These are phyloP conservation scores for Callimorpha dominula DNA, from an alignment of 2,888 invertebrate genomes.

Conservation along the genomic window DNA sequence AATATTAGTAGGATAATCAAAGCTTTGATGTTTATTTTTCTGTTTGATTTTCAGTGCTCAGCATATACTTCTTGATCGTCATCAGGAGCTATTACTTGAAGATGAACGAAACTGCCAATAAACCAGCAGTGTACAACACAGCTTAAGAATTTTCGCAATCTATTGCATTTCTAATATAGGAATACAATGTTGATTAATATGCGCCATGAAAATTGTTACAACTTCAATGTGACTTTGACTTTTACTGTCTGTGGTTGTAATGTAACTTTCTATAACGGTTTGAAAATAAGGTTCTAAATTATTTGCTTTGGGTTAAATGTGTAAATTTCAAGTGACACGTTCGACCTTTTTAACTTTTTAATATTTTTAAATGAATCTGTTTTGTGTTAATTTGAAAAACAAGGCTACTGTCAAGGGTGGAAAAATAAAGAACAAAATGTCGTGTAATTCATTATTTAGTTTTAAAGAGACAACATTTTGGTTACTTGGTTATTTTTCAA, in stretches of 20 bases:
- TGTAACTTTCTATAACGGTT: background rate
- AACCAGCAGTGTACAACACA: constrained; percentile 35
- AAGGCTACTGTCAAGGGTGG: no score
- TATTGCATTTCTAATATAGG: constrained; percentile 10
- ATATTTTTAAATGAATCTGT: background rate
- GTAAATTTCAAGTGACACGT: background rate
- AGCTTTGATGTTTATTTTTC: background rate
- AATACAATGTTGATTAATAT: constrained; percentile 18
- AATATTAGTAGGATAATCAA: no score
- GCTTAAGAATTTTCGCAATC: constrained; percentile 9
- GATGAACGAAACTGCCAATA: constrained; percentile 46
- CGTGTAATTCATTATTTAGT: background rate
- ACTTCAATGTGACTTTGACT: constrained; percentile 10
- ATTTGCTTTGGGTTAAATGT: background rate
- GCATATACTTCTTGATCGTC: constrained; percentile 7
- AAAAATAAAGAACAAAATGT: no score
- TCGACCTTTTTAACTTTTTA: background rate
- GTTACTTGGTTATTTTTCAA: background rate
- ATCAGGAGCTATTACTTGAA: constrained; percentile 18
- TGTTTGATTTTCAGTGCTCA: background rate
- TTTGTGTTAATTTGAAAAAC: background rate
- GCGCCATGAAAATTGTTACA: constrained; percentile 9
- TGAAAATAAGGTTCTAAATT: background rate
- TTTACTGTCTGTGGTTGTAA: background rate
- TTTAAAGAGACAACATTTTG: background rate